Percentiles rank a stretch among this genome's conserved stretches.
phyloP scores from a whole-genome alignment of 2,113 vertebrate genomes.

The Sitta europaea region DNA sequence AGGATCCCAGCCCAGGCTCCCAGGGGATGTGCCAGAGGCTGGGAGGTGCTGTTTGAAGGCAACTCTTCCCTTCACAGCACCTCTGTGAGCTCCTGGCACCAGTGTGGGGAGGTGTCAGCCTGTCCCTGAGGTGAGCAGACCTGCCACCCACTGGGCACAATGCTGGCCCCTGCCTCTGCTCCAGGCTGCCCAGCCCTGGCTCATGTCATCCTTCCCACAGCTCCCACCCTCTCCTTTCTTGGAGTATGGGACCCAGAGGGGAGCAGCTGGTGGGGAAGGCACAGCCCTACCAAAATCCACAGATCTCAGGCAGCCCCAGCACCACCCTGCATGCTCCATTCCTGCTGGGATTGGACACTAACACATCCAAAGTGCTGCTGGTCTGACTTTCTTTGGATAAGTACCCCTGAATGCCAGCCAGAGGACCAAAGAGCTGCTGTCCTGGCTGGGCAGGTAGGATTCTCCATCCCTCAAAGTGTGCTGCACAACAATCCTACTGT shows the following conservation, averaged over 20 bases:
- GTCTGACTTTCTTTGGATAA: background rate
- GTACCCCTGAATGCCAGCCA: background rate
- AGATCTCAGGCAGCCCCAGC: background rate
- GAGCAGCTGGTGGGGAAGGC: background rate
- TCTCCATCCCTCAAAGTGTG: background rate
- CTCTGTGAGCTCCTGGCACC: accelerated
- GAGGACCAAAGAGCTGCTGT: too few relatives aligned
- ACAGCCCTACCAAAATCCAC: background rate
- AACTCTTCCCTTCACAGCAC: background rate
- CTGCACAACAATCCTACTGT: background rate
- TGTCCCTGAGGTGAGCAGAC: background rate
- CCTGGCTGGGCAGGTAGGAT: background rate
- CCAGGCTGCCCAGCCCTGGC: background rate
- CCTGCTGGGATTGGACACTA: background rate
- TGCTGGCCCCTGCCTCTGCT: background rate
- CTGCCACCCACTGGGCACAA: accelerated
- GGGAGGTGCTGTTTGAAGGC: background rate
- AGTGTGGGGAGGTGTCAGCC: background rate
- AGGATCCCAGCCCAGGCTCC: background rate
- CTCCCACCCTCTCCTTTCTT: background rate
- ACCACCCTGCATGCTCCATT: background rate
- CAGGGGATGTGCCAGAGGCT: background rate
- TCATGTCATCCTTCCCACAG: background rate
- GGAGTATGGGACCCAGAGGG: background rate
- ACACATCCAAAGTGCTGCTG: background rate